Evolutionary conservation across 2,113 vertebrate species (phyloP).

Genomic region (Ciconia maguari): DNA sequence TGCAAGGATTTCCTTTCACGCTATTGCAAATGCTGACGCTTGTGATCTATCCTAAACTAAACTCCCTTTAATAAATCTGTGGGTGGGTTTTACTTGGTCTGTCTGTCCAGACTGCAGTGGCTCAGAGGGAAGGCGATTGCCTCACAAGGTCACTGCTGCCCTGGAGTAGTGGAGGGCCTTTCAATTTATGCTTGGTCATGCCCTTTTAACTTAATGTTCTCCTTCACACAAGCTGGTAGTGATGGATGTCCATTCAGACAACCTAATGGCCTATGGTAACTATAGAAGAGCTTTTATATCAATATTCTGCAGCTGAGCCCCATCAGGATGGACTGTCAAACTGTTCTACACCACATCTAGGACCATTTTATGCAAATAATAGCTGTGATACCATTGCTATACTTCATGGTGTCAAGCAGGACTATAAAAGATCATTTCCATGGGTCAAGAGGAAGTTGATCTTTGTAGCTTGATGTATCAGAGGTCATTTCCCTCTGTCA

Average conservation of each 20-base stretch:
- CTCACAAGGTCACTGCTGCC: conserved; percentile 26
- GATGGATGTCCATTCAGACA: conserved; percentile 57
- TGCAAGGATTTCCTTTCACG: background rate
- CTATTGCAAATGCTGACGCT: background rate
- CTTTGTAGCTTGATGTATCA: conserved; percentile 17
- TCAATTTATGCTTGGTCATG: conserved; percentile 61
- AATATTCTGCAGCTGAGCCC: conserved; percentile 26
- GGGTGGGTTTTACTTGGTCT: background rate
- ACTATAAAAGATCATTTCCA: conserved; percentile 12
- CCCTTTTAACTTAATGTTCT: conserved; percentile 64
- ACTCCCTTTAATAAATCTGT: background rate
- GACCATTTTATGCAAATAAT: conserved; percentile 47
- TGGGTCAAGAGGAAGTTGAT: conserved; percentile 43
- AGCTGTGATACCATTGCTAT: background rate
- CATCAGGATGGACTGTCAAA: conserved; percentile 18
- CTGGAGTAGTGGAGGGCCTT: conserved; percentile 22
- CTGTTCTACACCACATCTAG: background rate
- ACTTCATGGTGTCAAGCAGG: background rate
- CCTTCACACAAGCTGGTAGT: conserved; percentile 53
- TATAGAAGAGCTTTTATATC: conserved; percentile 34
- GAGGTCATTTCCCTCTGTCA: background rate
- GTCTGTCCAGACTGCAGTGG: background rate
- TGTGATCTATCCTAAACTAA: background rate
- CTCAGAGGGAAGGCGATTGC: background rate
- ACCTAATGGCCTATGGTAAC: conserved; percentile 55